A percentile compares a stretch with the other conserved stretches of the same genome.
Evolutionary conservation across 2,888 invertebrate species (phyloP).

Genomic region (Cheilosia pagana): DNA sequence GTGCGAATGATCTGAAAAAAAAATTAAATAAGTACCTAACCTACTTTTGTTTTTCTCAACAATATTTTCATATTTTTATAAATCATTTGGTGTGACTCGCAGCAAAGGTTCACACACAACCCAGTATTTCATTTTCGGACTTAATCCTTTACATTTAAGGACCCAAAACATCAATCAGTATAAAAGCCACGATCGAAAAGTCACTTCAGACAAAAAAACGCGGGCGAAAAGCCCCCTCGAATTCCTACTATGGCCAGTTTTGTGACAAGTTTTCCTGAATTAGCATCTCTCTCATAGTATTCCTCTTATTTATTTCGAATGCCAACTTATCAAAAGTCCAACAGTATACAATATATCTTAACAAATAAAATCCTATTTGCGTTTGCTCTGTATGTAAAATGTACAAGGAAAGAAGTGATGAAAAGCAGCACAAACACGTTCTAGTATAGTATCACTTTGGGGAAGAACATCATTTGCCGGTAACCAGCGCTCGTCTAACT

Average conservation of each 20-base stretch:
- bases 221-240: too few species aligned
- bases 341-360: constrained; percentile 51
- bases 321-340: constrained; percentile 52
- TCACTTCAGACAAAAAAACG: too few species aligned
- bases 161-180: too few species aligned
- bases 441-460: constrained; percentile 60
- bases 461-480: constrained; percentile 3
- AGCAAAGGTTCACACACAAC: too few species aligned
- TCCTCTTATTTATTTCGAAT: constrained; percentile 32
- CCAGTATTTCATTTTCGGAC: too few species aligned
- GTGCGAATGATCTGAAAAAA: neutral
- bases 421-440: constrained; percentile 30
- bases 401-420: constrained; percentile 47
- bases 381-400: constrained; percentile 44
- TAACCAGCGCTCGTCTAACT: constrained; percentile 85
- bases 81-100: too few species aligned
- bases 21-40: too few species aligned
- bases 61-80: too few species aligned
- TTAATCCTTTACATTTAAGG: too few species aligned
- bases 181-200: too few species aligned
- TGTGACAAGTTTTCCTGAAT: neutral
- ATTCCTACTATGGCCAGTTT: too few species aligned
- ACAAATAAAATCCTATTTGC: constrained; percentile 41
- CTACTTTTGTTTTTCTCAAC: too few species aligned
- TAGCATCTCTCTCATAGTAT: constrained; percentile 6